These are phyloP conservation scores for Tetraodon nigroviridis DNA, from an alignment of 2,113 vertebrate species.

Conservation along the genomic window DNA sequence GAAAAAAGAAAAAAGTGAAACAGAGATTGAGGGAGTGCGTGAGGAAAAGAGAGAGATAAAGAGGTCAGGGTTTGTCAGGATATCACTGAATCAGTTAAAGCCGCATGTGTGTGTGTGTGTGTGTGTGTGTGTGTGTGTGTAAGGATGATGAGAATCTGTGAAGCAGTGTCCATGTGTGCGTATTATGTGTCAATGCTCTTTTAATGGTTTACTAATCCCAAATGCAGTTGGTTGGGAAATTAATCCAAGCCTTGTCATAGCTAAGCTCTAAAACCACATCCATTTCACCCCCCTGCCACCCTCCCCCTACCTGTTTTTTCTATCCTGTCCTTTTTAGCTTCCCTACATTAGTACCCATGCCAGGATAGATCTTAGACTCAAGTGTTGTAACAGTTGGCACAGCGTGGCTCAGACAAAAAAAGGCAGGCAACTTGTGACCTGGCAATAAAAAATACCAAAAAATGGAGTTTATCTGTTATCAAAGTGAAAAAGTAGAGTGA, in stretches of 20 bases:
- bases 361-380: constrained; percentile 66
- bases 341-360: constrained; percentile 54
- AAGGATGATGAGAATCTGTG: constrained; percentile 6
- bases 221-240: constrained; percentile 71
- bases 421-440: constrained; percentile 42
- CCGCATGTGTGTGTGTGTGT: constrained; percentile 21
- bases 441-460: constrained; percentile 29
- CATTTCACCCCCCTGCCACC: constrained; percentile 14
- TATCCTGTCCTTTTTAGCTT: constrained; percentile 19
- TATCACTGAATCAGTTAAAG: constrained; percentile 52
- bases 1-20: no score
- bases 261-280: constrained; percentile 54
- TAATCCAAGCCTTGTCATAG: constrained; percentile 69
- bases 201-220: constrained; percentile 74
- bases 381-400: constrained; percentile 36
- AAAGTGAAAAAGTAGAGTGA: constrained; percentile 73
- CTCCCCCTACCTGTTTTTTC: constrained; percentile 10
- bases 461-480: constrained; percentile 48
- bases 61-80: constrained; percentile 52
- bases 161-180: constrained; percentile 9
- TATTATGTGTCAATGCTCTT: constrained; percentile 53
- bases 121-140: constrained; percentile 19
- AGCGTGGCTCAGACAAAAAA: constrained; percentile 3
- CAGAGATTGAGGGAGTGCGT: background rate
- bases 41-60: constrained; percentile 3